Base-by-base conservation (phyloP, 2,888 invertebrate genomes). In the Silvanus unidentatus region DNA sequence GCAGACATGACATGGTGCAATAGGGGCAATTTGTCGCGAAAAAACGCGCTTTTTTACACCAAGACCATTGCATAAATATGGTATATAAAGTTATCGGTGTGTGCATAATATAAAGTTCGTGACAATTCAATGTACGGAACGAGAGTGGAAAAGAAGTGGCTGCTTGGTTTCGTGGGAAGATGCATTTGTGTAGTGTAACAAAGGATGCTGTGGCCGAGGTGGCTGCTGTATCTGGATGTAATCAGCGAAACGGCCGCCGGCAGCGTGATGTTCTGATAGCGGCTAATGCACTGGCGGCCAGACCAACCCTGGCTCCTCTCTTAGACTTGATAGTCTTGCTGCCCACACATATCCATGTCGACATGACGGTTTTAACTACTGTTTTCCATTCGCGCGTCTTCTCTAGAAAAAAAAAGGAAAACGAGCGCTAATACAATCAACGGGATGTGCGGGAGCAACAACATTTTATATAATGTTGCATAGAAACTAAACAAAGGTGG, bases 121-220 rank as follows among this genome's bases (percentile, higher is more conserved):
- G 55, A 53, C 50, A 50, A 52, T 55, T 55, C 55, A 55, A 55
- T 55, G 39, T 40, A 16, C 4, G 13, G 3, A 32, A n/a, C n/a
- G n/a, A n/a, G n/a, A n/a, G n/a, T n/a, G n/a, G 4, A 32, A 8
- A 12, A 5, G 5, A 12, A 11, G n/a, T 9, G 32, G 32, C 32
- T 32, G 38, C 40, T 29, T 30, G 22, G 40, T 47, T 47, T 46
- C 55, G 52, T 53, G 55, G 55, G 55, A 55, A 55, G 53, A 43
- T 34, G 44, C 13, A 37, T 42, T 36, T 36, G 12, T 37, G 29
- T n/a, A 42, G 42, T 22, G 51, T 42, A 50, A 57, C 58, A 58
- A 58, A 59, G 57, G 55, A 57, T 53, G 55, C 54, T 55, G n/a
- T n/a, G n/a, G n/a, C n/a, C n/a, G 52, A 59, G 55, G 57, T 59